Conservation (phyloP, 2,888 invertebrate species). For the Leptopilina myrica region DNA sequence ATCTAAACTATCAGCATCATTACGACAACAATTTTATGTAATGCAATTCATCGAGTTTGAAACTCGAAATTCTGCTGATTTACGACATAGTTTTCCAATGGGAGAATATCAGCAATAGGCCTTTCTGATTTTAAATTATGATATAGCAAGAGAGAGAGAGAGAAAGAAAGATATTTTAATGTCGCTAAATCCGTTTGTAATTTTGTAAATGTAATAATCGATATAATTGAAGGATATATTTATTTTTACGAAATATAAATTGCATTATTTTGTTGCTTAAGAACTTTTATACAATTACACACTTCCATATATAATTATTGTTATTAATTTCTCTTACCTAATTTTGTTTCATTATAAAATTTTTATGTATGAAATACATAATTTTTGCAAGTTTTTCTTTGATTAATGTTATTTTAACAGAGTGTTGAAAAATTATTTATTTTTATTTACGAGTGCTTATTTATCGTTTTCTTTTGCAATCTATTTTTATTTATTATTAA, state of each 20-base stretch:
- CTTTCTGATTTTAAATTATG: constrained; percentile 49
- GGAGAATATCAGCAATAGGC: constrained; percentile 26
- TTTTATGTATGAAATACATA: background rate
- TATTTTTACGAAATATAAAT: constrained; percentile 46
- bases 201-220: constrained; percentile 44
- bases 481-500: too few species aligned
- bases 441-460: too few species aligned
- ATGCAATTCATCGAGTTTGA: constrained; percentile 39
- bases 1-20: constrained; percentile 29
- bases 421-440: background rate
- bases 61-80: constrained; percentile 31
- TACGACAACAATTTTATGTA: constrained; percentile 46
- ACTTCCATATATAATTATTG: background rate
- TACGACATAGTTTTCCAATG: constrained; percentile 32
- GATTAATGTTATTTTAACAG: background rate
- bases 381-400: background rate
- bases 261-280: constrained; percentile 9
- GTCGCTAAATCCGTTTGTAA: constrained; percentile 45
- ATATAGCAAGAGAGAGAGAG: background rate
- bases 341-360: background rate
- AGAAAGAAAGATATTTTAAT: constrained; percentile 19
- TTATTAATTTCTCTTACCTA: constrained; percentile 12
- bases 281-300: constrained; percentile 1
- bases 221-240: constrained; percentile 48
- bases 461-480: too few species aligned